phyloP scores from a whole-genome alignment of 2,888 invertebrate species.

The Shargacucullia verbasci region DNA sequence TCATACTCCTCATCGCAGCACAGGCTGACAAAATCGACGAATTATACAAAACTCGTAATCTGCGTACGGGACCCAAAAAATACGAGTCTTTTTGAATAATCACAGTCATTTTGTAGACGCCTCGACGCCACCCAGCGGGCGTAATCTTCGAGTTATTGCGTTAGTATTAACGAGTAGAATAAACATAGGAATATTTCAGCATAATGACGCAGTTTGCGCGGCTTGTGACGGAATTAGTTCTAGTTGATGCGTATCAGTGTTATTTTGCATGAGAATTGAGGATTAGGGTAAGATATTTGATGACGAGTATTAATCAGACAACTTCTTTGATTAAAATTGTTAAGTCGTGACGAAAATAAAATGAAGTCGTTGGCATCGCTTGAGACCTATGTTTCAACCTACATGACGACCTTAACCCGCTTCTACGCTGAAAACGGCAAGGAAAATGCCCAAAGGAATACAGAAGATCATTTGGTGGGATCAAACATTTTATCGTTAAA shows the following conservation, averaged over 20 bases:
- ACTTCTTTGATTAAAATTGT: conserved; percentile 12
- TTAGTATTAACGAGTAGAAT: conserved; percentile 73
- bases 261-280: conserved; percentile 44
- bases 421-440: no score
- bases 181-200: conserved; percentile 70
- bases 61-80: conserved; percentile 58
- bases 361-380: no score
- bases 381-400: no score
- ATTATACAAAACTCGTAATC: conserved; percentile 56
- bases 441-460: no score
- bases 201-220: conserved; percentile 62
- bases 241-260: conserved; percentile 34
- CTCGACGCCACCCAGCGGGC: conserved; percentile 57
- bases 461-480: no score
- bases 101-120: conserved; percentile 65
- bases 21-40: conserved; percentile 47
- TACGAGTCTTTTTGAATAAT: conserved; percentile 68
- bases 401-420: no score
- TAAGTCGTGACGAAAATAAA: no score
- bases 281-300: conserved; percentile 32
- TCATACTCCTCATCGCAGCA: conserved; percentile 4
- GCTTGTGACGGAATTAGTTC: conserved; percentile 59
- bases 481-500: no score
- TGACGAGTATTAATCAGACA: conserved; percentile 25
- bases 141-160: conserved; percentile 75